These are phyloP conservation scores for Athalia cordata DNA, from an alignment of 2,888 invertebrate genomes.

Conservation along the genomic window DNA sequence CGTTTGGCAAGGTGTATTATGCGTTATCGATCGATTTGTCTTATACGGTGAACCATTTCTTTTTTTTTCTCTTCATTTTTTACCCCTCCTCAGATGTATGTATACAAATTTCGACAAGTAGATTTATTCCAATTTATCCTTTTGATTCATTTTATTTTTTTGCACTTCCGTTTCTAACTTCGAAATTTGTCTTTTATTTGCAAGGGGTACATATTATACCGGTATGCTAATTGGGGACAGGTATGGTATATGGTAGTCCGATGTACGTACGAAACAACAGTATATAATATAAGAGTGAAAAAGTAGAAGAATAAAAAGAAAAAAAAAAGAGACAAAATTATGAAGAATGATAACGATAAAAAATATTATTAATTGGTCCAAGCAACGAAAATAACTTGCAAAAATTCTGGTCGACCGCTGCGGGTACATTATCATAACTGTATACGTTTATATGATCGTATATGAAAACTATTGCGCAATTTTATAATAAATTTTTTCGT, in stretches of 20 bases:
- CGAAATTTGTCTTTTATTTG: not conserved
- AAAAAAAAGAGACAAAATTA: not conserved
- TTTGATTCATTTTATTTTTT: not conserved
- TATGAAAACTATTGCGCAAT: too few relatives aligned
- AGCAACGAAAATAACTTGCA: too few relatives aligned
- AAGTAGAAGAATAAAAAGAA: not conserved
- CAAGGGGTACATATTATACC: not conserved
- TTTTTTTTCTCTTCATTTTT: not conserved
- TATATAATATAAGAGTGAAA: too few relatives aligned
- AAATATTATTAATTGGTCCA: not conserved
- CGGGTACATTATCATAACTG: too few relatives aligned
- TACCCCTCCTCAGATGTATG: not conserved
- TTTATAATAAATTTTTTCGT: not conserved
- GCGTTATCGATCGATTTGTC: slow-evolving; percentile 3
- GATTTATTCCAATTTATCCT: not conserved
- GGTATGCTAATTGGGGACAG: slow-evolving; percentile 16
- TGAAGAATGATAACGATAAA: not conserved
- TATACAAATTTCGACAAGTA: slow-evolving; percentile 20
- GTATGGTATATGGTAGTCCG: too few relatives aligned
- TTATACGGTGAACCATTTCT: not conserved
- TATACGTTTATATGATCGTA: too few relatives aligned
- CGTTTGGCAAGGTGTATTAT: not conserved
- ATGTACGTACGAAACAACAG: too few relatives aligned
- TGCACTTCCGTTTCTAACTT: not conserved
- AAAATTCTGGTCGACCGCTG: too few relatives aligned